Evolutionary conservation across 2,797 vertebrate genomes (phyloP), one percentile per base, ranked within the genome.

Genomic region (Gadopsis bispinosus): DNA sequence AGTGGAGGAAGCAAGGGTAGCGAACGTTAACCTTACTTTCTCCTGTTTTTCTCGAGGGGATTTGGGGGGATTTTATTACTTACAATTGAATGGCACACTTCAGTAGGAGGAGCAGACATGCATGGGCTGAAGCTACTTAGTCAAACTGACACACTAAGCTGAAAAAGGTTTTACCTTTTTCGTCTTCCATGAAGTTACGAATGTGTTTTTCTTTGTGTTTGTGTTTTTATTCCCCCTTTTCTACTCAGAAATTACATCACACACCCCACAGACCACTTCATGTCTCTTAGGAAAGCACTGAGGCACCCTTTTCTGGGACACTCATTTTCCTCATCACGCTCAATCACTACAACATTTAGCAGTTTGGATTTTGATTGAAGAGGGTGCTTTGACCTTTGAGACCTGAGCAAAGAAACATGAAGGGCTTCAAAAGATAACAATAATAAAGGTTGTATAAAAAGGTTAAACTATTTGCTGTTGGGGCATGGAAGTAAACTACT

Each of bases 11-110:
- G 81, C 67, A 61, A 73, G 77, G 31, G 66, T 73, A 73, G 73
- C 22, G 69, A 90, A 87, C 87, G 84, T 87, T 90, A 87, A 81
- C 80, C 83, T 91, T 69, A 69, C 78, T 87, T 89, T 85, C 86
- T 81, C 79, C 77, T 83, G 87, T 91, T 91, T 91, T 87, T 80
- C 89, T 89, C 50, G 0, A 79, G 81, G 88, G 87, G 85, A 93
- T 90, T 89, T 88, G 83, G 72, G 83, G 68, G 89, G 88, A 90
- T 90, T 90, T 78, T 78, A 81, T 81, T 75, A 64, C 83, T 85
- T 80, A 69, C 54, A 65, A 73, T 75, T 85, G 86, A 90, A 88
- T 77, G 83, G 73, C 78, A 79, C 78, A 80, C 86, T 85, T 89
- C 84, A 88, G 84, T 75, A 77, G 85, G 88, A 89, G 89, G 90